Evolutionary conservation across 2,888 invertebrate species (phyloP).

Genomic region (Limenitis camilla): DNA sequence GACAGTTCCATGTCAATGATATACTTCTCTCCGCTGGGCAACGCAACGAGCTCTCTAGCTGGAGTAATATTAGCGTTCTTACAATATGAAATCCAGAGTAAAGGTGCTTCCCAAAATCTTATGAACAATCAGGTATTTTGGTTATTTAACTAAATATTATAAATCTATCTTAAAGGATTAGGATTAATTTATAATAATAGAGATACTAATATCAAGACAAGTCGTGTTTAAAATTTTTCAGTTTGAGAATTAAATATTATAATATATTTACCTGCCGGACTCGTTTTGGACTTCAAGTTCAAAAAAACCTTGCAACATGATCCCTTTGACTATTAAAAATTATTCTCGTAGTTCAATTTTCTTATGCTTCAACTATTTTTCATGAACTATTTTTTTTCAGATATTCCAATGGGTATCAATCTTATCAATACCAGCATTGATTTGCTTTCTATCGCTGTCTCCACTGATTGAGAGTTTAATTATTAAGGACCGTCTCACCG

Average conservation of each 20-base stretch:
- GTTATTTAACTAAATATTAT: too few relatives aligned
- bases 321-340: too few relatives aligned
- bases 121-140: neutral
- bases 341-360: too few relatives aligned
- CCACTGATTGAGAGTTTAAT: conserved; percentile 41
- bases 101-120: neutral
- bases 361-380: neutral
- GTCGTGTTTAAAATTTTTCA: too few relatives aligned
- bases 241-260: too few relatives aligned
- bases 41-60: conserved; percentile 56
- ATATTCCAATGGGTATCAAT: neutral
- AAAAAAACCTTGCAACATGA: too few relatives aligned
- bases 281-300: too few relatives aligned
- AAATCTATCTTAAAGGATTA: too few relatives aligned
- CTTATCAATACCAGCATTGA: conserved; percentile 32
- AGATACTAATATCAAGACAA: too few relatives aligned
- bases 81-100: conserved; percentile 41
- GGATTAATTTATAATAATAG: too few relatives aligned
- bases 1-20: conserved; percentile 55
- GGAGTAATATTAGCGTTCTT: conserved; percentile 56
- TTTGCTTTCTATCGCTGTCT: conserved; percentile 47
- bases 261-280: too few relatives aligned
- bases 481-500: conserved; percentile 36
- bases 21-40: conserved; percentile 65
- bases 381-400: neutral